Conservation (phyloP, 2,888 invertebrate species). For the Lordiphosa andalusiaca region DNA sequence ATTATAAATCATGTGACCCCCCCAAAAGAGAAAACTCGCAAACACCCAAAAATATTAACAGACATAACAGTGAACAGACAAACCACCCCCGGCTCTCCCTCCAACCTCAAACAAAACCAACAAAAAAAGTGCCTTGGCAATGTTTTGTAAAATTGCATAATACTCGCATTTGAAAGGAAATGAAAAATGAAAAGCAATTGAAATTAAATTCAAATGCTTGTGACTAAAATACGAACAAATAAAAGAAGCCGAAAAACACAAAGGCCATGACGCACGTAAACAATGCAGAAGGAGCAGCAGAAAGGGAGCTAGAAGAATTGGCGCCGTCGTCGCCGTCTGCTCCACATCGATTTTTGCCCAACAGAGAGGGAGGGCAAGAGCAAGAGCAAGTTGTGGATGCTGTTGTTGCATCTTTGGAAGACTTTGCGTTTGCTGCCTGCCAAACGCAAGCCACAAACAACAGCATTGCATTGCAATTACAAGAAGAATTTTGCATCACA, state of each 20-base stretch:
- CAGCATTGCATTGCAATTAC: slow-evolving; percentile 25
- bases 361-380: slow-evolving; percentile 7
- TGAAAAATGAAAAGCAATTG: slow-evolving; percentile 22
- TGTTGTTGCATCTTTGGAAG: slow-evolving; percentile 50
- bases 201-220: slow-evolving; percentile 15
- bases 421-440: slow-evolving; percentile 56
- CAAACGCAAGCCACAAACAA: slow-evolving; percentile 37
- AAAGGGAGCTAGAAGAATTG: slow-evolving; percentile 18
- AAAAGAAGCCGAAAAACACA: slow-evolving; percentile 19
- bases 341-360: slow-evolving; percentile 60
- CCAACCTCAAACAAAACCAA: slow-evolving; percentile 16
- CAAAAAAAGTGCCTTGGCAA: slow-evolving; percentile 51
- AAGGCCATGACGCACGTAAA: slow-evolving; percentile 65
- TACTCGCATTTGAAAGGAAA: slow-evolving; percentile 21
- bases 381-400: slow-evolving; percentile 30
- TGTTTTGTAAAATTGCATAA: slow-evolving; percentile 47
- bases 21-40: slow-evolving; percentile 11
- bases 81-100: slow-evolving; percentile 18
- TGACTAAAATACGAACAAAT: slow-evolving; percentile 24
- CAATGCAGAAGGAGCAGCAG: slow-evolving; percentile 37
- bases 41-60: slow-evolving; percentile 6
- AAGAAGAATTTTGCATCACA: slow-evolving; percentile 53
- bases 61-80: slow-evolving; percentile 8
- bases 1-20: slow-evolving; percentile 41
- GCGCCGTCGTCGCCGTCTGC: slow-evolving; percentile 30